These are phyloP conservation scores for Lasioglossum figueresi DNA, from an alignment of 2,888 invertebrate species.

Conservation along the genomic window DNA sequence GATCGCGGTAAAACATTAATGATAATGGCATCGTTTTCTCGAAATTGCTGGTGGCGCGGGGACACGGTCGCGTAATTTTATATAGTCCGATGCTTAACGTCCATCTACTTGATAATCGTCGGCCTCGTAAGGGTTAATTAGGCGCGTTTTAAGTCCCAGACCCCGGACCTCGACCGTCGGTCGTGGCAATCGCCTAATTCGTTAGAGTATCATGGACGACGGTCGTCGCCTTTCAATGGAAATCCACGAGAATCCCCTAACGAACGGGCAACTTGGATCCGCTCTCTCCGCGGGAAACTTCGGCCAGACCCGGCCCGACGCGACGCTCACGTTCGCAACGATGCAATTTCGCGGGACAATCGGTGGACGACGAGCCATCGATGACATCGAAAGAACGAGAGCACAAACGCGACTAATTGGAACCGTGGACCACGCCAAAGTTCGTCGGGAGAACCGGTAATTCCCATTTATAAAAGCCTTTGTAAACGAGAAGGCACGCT, in stretches of 20 bases:
- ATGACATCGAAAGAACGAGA: conserved; percentile 43
- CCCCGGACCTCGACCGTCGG: neutral
- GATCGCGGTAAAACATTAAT: conserved; percentile 69
- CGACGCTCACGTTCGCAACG: neutral
- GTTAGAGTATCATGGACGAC: conserved; percentile 14
- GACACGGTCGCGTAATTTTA: conserved; percentile 52
- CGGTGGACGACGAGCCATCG: conserved; percentile 42
- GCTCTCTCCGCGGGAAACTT: conserved; percentile 5
- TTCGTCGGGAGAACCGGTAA: conserved; percentile 30
- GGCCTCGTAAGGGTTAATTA: conserved; percentile 26
- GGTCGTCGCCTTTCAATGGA: conserved; percentile 15
- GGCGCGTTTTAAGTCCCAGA: conserved; percentile 25
- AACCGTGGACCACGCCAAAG: conserved; percentile 30
- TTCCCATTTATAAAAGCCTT: conserved; percentile 52
- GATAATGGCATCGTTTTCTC: conserved; percentile 71
- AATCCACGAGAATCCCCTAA: conserved; percentile 24
- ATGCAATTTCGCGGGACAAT: conserved; percentile 49
- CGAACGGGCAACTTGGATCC: conserved; percentile 23
- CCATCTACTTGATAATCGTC: conserved; percentile 61
- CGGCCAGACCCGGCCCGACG: neutral
- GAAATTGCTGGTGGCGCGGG: conserved; percentile 55
- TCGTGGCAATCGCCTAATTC: conserved; percentile 4
- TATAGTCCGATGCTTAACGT: conserved; percentile 62
- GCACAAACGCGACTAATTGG: conserved; percentile 52
- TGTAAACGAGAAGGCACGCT: conserved; percentile 34